Evolutionary conservation across 2,888 invertebrate genomes (phyloP).

Genomic region (Luffia ferchaultella): DNA sequence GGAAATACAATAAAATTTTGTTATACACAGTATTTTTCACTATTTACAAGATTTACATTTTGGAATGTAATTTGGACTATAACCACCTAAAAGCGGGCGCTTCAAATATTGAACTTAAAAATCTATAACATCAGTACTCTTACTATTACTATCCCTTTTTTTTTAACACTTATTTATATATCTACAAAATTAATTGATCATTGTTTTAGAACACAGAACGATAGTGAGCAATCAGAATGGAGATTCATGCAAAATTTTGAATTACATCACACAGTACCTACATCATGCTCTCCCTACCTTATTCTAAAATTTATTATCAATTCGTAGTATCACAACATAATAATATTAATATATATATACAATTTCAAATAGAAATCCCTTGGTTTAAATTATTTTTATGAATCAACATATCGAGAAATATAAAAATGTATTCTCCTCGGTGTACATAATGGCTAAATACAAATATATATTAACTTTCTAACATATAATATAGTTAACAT

Average conservation of each 20-base stretch:
- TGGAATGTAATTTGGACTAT: conserved; percentile 61
- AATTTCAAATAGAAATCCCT: not conserved
- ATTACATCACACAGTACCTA: not conserved
- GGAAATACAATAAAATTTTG: conserved; percentile 37
- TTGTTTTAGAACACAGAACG: not conserved
- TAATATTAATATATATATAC: not conserved
- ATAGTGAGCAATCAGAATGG: not conserved
- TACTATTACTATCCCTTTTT: conserved; percentile 23
- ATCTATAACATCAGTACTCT: conserved; percentile 54
- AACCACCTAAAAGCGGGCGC: not conserved
- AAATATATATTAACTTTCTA: not conserved
- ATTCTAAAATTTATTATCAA: not conserved
- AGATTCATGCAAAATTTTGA: not conserved
- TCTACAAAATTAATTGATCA: conserved; percentile 6
- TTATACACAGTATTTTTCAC: conserved; percentile 25
- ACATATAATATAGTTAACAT: not conserved
- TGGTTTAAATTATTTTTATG: not conserved
- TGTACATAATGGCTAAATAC: not conserved
- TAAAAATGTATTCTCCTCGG: not conserved
- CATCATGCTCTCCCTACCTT: not conserved
- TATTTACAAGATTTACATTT: conserved; percentile 34
- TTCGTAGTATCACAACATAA: not conserved
- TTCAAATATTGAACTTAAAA: not conserved
- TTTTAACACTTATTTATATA: conserved; percentile 17
- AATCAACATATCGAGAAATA: no score